Evolutionary conservation across 2,888 invertebrate genomes (phyloP).

Genomic region (Caenorhabditis uteleia): DNA sequence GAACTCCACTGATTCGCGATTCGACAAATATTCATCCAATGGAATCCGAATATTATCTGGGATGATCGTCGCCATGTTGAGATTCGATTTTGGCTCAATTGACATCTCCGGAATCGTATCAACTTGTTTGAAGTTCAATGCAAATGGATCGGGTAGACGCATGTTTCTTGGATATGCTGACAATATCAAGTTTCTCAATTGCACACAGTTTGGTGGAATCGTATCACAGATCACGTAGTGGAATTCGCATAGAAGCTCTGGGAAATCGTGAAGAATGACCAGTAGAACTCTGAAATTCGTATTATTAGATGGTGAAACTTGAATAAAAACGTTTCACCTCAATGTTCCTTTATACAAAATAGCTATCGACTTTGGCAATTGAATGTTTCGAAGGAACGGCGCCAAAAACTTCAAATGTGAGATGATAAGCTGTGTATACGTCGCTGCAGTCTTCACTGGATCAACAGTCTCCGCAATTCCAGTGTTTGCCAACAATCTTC

Average conservation of each 20-base stretch:
- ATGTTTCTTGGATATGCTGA: slow-evolving; percentile 97
- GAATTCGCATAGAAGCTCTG: slow-evolving; percentile 97
- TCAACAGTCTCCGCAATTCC: slow-evolving; percentile 43
- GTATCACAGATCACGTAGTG: slow-evolving; percentile 99
- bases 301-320: not conserved
- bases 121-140: slow-evolving; percentile 84
- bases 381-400: slow-evolving; percentile 94
- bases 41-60: slow-evolving; percentile 74
- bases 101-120: slow-evolving; percentile 68
- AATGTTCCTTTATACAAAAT: slow-evolving; percentile 85
- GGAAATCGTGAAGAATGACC: slow-evolving; percentile 96
- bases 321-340: slow-evolving; percentile 12
- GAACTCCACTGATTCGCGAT: slow-evolving; percentile 72
- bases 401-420: slow-evolving; percentile 95
- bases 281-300: slow-evolving; percentile 80
- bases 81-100: slow-evolving; percentile 62
- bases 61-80: slow-evolving; percentile 61
- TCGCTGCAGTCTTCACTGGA: slow-evolving; percentile 69
- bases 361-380: slow-evolving; percentile 90
- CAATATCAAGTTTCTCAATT: slow-evolving; percentile 93
- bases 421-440: slow-evolving; percentile 93
- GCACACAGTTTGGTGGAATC: slow-evolving; percentile 98
- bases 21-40: slow-evolving; percentile 92
- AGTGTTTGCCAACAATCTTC: slow-evolving; percentile 47
- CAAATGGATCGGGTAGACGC: slow-evolving; percentile 97